Evolutionary conservation across 2,888 invertebrate species (phyloP).

Genomic region (Drosophila quasianomalipes): DNA sequence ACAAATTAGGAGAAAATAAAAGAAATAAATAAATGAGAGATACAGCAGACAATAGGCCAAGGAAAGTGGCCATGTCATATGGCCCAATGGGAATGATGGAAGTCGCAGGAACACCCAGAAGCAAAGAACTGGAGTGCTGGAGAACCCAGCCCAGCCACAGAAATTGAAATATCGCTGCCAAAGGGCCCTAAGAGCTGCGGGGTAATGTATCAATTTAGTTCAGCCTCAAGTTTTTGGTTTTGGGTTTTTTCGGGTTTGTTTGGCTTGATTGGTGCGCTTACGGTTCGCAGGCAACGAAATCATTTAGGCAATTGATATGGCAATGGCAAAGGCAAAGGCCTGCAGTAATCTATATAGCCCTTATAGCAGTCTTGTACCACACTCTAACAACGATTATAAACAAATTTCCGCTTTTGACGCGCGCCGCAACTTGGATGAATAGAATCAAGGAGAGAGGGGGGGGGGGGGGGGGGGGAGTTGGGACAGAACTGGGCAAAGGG

Average conservation of each 20-base stretch:
- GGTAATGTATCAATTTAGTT: slow-evolving; percentile 78
- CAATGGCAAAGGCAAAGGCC: slow-evolving; percentile 27
- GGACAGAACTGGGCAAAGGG: slow-evolving; percentile 5
- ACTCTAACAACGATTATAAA: slow-evolving; percentile 78
- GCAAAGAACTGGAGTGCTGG: slow-evolving; percentile 28
- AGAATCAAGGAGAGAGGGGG: background rate
- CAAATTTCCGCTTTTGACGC: slow-evolving; percentile 82
- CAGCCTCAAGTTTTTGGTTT: slow-evolving; percentile 28
- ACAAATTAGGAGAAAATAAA: slow-evolving; percentile 70
- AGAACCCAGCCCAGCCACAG: slow-evolving; percentile 35
- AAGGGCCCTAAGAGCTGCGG: slow-evolving; percentile 33
- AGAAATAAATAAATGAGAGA: slow-evolving; percentile 20
- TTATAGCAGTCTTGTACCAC: slow-evolving; percentile 45
- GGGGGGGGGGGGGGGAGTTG: background rate
- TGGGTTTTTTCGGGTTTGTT: slow-evolving; percentile 39
- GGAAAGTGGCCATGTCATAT: slow-evolving; percentile 78
- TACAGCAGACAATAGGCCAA: slow-evolving; percentile 51
- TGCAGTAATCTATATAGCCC: slow-evolving; percentile 15
- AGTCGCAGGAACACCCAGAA: slow-evolving; percentile 80
- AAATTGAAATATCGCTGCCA: slow-evolving; percentile 66
- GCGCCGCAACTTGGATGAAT: slow-evolving; percentile 39
- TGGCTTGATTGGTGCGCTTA: slow-evolving; percentile 62
- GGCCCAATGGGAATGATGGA: slow-evolving; percentile 49
- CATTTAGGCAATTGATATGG: slow-evolving; percentile 76
- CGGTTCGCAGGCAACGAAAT: slow-evolving; percentile 44